Conservation (phyloP, 1,140 invertebrate genomes). For the Euborellia annulipes region DNA sequence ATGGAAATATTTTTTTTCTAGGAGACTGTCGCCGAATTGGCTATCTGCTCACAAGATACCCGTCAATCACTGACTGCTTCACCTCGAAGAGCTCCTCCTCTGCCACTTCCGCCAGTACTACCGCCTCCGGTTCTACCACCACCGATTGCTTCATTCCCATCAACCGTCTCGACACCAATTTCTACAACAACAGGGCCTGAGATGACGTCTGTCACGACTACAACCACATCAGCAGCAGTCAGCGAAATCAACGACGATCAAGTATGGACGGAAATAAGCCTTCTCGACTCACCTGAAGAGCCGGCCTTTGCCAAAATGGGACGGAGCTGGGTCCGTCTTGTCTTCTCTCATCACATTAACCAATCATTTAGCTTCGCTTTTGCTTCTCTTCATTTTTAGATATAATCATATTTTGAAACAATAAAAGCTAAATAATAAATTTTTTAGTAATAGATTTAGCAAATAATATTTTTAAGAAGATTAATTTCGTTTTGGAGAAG, state of each 20-base stretch:
- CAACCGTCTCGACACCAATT: conserved; percentile 10
- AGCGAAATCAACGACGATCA: conserved; percentile 13
- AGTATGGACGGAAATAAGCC: conserved; percentile 34
- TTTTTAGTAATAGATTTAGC: too few relatives aligned
- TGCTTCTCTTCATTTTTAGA: neutral
- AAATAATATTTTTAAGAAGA: too few relatives aligned
- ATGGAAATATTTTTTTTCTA: neutral
- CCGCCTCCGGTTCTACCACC: neutral
- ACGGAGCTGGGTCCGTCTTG: conserved; percentile 29
- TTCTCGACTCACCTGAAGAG: conserved; percentile 29
- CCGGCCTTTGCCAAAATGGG: conserved; percentile 26
- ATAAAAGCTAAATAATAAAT: too few relatives aligned
- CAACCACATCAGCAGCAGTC: neutral
- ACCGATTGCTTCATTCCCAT: neutral
- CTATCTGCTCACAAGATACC: conserved; percentile 22
- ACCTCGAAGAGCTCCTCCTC: conserved; percentile 2
- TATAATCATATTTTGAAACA: too few relatives aligned
- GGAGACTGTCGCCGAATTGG: conserved; percentile 18
- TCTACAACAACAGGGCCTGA: conserved; percentile 20
- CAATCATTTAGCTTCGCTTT: conserved; percentile 9
- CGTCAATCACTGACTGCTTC: conserved; percentile 14
- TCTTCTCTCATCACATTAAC: conserved; percentile 23
- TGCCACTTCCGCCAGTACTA: neutral
- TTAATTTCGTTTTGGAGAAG: too few relatives aligned
- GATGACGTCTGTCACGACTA: conserved; percentile 1